Conservation (phyloP, 1,140 invertebrate genomes). For the Drosophila chauvacae region DNA sequence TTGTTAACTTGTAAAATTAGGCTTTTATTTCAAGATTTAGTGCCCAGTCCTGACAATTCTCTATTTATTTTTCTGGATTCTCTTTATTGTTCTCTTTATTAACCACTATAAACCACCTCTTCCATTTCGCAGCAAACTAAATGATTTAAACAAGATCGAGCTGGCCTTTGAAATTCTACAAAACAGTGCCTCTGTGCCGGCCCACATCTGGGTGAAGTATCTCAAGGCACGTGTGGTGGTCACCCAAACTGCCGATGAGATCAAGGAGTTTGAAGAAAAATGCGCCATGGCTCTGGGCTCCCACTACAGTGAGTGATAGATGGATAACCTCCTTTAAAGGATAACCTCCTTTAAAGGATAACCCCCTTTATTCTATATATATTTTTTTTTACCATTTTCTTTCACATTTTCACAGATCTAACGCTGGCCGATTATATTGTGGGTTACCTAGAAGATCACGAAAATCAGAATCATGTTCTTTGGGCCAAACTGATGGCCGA, state of each 20-base stretch:
- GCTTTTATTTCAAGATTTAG: background rate
- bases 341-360: too few relatives aligned
- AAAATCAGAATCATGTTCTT: background rate
- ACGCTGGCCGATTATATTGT: slow-evolving; percentile 49
- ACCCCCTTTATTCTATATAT: too few relatives aligned
- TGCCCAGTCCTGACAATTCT: background rate
- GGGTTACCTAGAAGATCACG: slow-evolving; percentile 13
- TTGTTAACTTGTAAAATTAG: too few relatives aligned
- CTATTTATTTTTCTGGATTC: background rate
- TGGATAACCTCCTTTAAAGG: background rate
- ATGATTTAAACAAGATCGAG: slow-evolving; percentile 46
- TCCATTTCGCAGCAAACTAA: slow-evolving; percentile 38
- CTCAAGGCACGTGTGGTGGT: slow-evolving; percentile 37
- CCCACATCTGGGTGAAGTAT: slow-evolving; percentile 59
- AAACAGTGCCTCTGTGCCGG: slow-evolving; percentile 31
- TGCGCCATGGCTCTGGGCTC: slow-evolving; percentile 35
- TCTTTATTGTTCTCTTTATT: too few relatives aligned
- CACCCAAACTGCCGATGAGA: slow-evolving; percentile 51
- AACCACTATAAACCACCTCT: background rate
- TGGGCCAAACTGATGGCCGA: slow-evolving; percentile 57
- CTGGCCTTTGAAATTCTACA: slow-evolving; percentile 10
- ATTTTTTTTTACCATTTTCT: too few relatives aligned
- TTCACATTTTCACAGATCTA: slow-evolving; percentile 20
- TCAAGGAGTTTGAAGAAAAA: slow-evolving; percentile 13
- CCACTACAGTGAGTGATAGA: slow-evolving; percentile 50